phyloP scores from a whole-genome alignment of 2,113 vertebrate genomes.

The Melanerpes aurifrons region DNA sequence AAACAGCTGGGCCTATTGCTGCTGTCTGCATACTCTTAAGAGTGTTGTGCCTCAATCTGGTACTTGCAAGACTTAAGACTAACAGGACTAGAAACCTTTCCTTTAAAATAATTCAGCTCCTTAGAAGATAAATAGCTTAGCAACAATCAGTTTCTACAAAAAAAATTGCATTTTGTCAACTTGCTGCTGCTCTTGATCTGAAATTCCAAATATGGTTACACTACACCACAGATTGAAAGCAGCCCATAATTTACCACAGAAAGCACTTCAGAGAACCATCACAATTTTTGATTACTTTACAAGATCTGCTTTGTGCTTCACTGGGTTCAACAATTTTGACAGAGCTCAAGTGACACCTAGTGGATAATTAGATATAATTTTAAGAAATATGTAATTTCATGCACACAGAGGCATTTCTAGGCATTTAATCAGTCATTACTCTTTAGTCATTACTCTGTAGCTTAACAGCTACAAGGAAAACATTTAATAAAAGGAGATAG shows the following conservation, averaged over 20 bases:
- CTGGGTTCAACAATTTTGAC: background rate
- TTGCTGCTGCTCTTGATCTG: background rate
- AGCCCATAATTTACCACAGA: background rate
- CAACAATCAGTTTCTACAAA: background rate
- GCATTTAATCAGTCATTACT: background rate
- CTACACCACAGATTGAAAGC: background rate
- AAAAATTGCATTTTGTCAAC: background rate
- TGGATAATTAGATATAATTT: background rate
- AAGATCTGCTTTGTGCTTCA: background rate
- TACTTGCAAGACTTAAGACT: background rate
- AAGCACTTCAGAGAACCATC: background rate
- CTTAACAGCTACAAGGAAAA: background rate
- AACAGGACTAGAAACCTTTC: background rate
- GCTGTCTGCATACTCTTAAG: background rate
- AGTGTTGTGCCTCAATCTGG: background rate
- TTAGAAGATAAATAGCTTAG: background rate
- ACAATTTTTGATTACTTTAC: background rate
- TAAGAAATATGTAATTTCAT: background rate
- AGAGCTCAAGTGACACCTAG: slow-evolving; percentile 30
- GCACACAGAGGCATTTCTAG: background rate
- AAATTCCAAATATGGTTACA: background rate
- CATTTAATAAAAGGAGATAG: background rate
- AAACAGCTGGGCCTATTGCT: background rate
- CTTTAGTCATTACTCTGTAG: background rate
- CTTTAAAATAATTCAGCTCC: background rate